Evolutionary conservation across 2,113 vertebrate genomes (phyloP).

Genomic region (Lucifuga dentata): DNA sequence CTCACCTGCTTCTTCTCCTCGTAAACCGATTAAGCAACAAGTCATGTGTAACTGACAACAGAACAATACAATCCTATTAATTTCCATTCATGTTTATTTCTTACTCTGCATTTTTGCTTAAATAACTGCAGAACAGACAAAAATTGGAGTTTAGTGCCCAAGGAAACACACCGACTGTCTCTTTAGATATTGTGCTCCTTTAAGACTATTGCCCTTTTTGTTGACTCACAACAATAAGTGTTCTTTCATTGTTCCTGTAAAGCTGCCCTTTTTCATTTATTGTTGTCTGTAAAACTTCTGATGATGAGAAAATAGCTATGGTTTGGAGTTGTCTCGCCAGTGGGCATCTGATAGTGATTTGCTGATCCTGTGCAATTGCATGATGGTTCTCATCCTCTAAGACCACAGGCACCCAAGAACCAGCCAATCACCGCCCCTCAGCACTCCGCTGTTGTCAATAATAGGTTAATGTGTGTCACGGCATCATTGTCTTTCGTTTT

Average conservation of each 20-base stretch:
- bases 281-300: conserved; percentile 51
- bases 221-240: conserved; percentile 28
- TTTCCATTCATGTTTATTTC: too few species aligned
- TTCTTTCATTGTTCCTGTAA: conserved; percentile 27
- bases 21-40: too few species aligned
- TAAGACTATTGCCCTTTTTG: conserved; percentile 31
- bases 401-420: conserved; percentile 48
- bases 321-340: conserved; percentile 44
- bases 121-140: too few species aligned
- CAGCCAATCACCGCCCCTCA: conserved; percentile 66
- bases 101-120: too few species aligned
- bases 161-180: background rate
- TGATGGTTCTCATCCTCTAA: conserved; percentile 74
- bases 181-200: conserved; percentile 41
- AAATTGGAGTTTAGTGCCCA: too few species aligned
- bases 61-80: too few species aligned
- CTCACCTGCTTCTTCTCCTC: too few species aligned
- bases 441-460: conserved; percentile 71
- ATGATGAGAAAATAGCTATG: conserved; percentile 56
- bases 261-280: conserved; percentile 33
- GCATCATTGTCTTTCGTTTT: conserved; percentile 66
- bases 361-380: conserved; percentile 73
- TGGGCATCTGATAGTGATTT: conserved; percentile 83
- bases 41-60: too few species aligned
- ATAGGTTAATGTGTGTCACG: conserved; percentile 77